Conservation (phyloP, 2,888 invertebrate genomes). For the Arrhopalites spinosus region DNA sequence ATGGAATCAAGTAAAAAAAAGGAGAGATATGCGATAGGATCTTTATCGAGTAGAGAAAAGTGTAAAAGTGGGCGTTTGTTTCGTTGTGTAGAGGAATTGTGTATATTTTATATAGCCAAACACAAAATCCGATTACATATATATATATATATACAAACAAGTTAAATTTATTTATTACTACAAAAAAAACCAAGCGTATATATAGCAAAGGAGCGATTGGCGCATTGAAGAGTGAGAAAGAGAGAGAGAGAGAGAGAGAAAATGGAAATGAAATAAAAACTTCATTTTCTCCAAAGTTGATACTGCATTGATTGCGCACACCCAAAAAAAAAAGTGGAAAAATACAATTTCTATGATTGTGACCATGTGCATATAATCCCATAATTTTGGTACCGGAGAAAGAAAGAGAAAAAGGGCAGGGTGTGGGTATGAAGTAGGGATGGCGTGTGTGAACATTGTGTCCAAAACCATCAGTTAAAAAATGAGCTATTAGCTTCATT, state of each 20-base stretch:
- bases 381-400: no score
- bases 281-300: neutral
- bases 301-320: neutral
- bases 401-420: no score
- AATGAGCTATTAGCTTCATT: constrained; percentile 6
- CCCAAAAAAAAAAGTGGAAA: neutral
- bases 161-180: neutral
- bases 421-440: no score
- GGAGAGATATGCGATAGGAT: constrained; percentile 10
- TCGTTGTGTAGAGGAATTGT: no score
- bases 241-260: neutral
- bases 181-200: neutral
- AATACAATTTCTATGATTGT: no score
- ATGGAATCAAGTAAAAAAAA: neutral
- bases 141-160: no score
- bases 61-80: constrained; percentile 17
- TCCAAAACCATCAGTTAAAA: constrained; percentile 14
- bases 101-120: no score
- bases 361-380: no score
- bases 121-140: no score
- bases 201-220: neutral
- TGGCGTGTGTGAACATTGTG: constrained; percentile 5
- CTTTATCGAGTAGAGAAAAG: constrained; percentile 21
- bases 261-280: constrained; percentile 22
- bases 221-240: neutral